Base-by-base conservation (phyloP, 2,113 vertebrate species). In the Salvelinus sp. region DNA sequence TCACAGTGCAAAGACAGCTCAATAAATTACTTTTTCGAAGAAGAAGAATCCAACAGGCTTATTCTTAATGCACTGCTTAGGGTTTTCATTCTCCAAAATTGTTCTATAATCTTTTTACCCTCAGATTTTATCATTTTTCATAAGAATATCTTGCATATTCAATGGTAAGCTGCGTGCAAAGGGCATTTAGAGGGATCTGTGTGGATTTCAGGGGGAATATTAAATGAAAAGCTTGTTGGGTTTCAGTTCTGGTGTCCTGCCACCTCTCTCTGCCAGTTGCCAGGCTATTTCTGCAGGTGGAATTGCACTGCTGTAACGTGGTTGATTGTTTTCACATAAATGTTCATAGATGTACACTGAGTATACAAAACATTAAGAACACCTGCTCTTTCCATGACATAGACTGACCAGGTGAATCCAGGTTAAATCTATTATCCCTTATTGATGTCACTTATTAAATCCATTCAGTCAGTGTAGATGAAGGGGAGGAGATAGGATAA, bases 151-250 rank as follows among this genome's bases (percentile, higher is more conserved):
- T 58, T 75, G 58, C 28, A 64, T 68, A 62, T 75, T 50, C 60
- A 74, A 54, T 70, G 38, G 33, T 69, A 72, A 78, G 69, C 68
- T 68, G 44, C 64, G 25, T 33, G n/a, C 72, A 67, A 25, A 75
- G 50, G 69, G 58, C 67, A 74, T 48, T 65, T 65, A 65, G 62
- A 27, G n/a, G 57, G 66, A 27, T 79, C 72, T 16, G 20, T 23
- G 57, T 16, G 73, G 78, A 79, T 79, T 63, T 69, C 38, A 48
- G 50, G 73, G 60, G 69, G 75, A 66, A 72, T 81, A 75, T 78
- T 76, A 76, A 81, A 81, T 18, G 30, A 38, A 69, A 84, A 84
- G 74, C 68, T 70, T 20, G 38, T 25, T 33, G 2, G 25, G 18
- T 76, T 64, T 38, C 10, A 54, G 72, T 50, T 22, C 74, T 73